These are phyloP conservation scores for Nephrotoma appendiculata DNA, from an alignment of 2,888 invertebrate genomes.

Conservation along the genomic window DNA sequence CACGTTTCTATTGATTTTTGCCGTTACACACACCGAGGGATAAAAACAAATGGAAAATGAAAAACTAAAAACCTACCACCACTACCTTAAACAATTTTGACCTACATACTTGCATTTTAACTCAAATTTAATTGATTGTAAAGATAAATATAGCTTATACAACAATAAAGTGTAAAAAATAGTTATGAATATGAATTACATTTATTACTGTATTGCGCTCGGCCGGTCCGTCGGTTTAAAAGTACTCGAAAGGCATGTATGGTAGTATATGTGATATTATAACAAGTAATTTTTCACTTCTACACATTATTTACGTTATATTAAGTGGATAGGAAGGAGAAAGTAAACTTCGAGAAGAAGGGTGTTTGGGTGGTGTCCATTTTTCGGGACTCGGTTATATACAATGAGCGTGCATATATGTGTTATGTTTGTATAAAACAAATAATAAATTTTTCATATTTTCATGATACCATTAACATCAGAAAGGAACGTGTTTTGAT, in stretches of 20 bases:
- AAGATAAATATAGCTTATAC: background rate
- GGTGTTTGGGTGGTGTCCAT: background rate
- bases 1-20: slow-evolving; percentile 1
- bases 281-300: background rate
- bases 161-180: background rate
- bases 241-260: background rate
- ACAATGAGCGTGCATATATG: background rate
- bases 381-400: background rate
- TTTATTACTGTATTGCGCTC: background rate
- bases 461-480: background rate
- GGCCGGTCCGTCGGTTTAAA: background rate
- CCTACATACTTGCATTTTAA: background rate
- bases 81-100: background rate
- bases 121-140: background rate
- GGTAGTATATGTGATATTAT: background rate
- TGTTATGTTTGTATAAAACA: background rate
- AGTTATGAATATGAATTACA: background rate
- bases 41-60: background rate
- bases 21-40: background rate
- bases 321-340: background rate
- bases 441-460: background rate
- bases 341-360: too few relatives aligned
- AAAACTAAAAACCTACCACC: background rate
- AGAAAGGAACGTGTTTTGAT: background rate
- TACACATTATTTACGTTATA: background rate